Base-by-base conservation (phyloP, 1,140 invertebrate species). In the Drosophila oshimai region DNA sequence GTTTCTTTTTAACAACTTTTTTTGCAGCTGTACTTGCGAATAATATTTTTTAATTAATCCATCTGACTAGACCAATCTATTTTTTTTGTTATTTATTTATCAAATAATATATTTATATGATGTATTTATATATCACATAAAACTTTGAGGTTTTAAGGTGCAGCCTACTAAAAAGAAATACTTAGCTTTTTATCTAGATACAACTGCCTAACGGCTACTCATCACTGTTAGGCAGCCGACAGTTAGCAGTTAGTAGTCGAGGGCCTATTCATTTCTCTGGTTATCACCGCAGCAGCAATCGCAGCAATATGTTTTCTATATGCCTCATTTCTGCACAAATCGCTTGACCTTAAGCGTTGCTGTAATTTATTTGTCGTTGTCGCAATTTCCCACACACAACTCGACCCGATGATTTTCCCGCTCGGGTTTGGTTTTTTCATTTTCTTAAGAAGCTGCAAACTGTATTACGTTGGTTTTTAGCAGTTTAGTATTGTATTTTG, bases 251-350 rank as follows among this genome's bases (percentile, higher is more conserved):
- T 26, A 50, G 44, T 34, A 51, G 34, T 33, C 26, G 61, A 64
- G 61, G 61, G 51, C 44, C 77, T 72, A 67, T 81, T 81, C 72
- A 80, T 84, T 86, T 86, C 76, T 86, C 86, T 75, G 51, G 60
- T 68, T 86, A 84, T 80, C 71, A 79, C 50, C 67, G 67, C 65
- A 62, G 57, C 60, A 86, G 50, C 64, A 60, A 58, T 58, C 57
- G 53, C 58, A 41, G 78, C 79, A 84, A 84, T 84, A 84, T 80
- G 81, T 84, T 84, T 84, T 84, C 80, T 84, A 86, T 79, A 80
- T 86, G 80, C 70, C 79, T 86, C 83, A 86, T 84, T 84, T 86
- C 79, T 86, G 80, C 75, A 74, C 79, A 84, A 86, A 84, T 84
- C 79, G 77, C 75, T 84, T 84, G 79, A 84, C 79, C 79, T 84